Evolutionary conservation across 2,797 vertebrate genomes (phyloP), one percentile per base, ranked within the genome.

Genomic region (Zenarchopterus dispar): DNA sequence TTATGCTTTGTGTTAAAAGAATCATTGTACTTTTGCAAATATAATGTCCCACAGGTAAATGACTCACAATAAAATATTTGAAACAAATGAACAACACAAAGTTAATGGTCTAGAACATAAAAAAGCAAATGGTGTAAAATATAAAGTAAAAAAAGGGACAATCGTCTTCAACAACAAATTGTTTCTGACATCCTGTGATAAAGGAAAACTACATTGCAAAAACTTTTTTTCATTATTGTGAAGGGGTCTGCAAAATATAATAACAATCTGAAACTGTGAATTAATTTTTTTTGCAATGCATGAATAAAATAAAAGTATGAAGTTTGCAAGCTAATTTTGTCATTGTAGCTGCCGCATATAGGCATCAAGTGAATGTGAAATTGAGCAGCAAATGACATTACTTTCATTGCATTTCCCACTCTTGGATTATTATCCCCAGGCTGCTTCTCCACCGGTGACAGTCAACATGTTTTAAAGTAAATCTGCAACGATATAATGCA

Each of bases 401-500:
- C 56, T 63, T 70, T 80, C 63, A 73, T 71, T 70, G 47, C 57
- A 47, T 65, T 62, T 57, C 23, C 56, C 39, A 3, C 63, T 54
- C 48, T 36, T 39, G 54, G 18, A 23, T 82, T 69, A 81, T 80
- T 80, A 81, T 85, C 76, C 58, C 39, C 59, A 49, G 56, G 68
- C 72, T 69, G 65, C 65, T 75, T 51, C 54, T 79, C 73, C 71
- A 56, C 55, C 62, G 76, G 61, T 58, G 68, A 76, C 62, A 87
- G 71, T 56, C 57, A 45, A 13, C 52, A 18, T 73, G 73, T 83
- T 77, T 87, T 65, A 88, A 82, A 82, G 82, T 73, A 83, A 87
- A 85, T 85, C 68, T 75, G 61, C 26, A 11, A 62, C 36, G 56
- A 78, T 77, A 84, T 84, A 81, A 82, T 70, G 68, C 75, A 58